Evolutionary conservation across 2,888 invertebrate species (phyloP).

Genomic region (Drosophila flavopinicola): DNA sequence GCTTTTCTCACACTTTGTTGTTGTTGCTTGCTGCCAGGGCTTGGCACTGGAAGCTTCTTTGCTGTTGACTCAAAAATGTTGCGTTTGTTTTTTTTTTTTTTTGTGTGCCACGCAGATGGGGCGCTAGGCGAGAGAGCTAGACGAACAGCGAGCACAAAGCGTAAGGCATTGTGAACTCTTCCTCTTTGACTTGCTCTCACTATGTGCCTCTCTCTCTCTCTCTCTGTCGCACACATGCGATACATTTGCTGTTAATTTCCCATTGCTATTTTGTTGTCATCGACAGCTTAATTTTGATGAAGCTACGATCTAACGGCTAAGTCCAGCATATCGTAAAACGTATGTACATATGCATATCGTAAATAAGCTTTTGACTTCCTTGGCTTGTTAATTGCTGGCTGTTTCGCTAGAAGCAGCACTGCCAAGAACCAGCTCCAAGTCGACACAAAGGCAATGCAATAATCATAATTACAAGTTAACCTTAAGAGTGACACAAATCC

Average conservation of each 20-base stretch:
- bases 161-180: slow-evolving; percentile 28
- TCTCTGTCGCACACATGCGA: slow-evolving; percentile 7
- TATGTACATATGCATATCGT: slow-evolving; percentile 33
- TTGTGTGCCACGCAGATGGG: slow-evolving; percentile 15
- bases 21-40: slow-evolving; percentile 15
- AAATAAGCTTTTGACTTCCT: slow-evolving; percentile 52
- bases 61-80: slow-evolving; percentile 46
- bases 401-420: too few species aligned
- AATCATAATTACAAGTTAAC: slow-evolving; percentile 79
- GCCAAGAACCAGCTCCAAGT: slow-evolving; percentile 56
- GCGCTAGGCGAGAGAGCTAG: slow-evolving; percentile 3
- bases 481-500: slow-evolving; percentile 79
- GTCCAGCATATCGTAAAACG: slow-evolving; percentile 22
- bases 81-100: slow-evolving; percentile 3
- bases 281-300: slow-evolving; percentile 27
- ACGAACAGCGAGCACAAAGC: slow-evolving; percentile 36
- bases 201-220: slow-evolving; percentile 2
- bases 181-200: slow-evolving; percentile 24
- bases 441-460: slow-evolving; percentile 58
- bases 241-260: slow-evolving; percentile 17
- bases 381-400: slow-evolving; percentile 29
- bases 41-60: slow-evolving; percentile 52
- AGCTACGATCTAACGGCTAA: slow-evolving; percentile 47
- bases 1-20: slow-evolving; percentile 54
- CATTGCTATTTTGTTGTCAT: slow-evolving; percentile 27